phyloP scores from a whole-genome alignment of 1,140 invertebrate genomes.

The Frieseomelitta varia region DNA sequence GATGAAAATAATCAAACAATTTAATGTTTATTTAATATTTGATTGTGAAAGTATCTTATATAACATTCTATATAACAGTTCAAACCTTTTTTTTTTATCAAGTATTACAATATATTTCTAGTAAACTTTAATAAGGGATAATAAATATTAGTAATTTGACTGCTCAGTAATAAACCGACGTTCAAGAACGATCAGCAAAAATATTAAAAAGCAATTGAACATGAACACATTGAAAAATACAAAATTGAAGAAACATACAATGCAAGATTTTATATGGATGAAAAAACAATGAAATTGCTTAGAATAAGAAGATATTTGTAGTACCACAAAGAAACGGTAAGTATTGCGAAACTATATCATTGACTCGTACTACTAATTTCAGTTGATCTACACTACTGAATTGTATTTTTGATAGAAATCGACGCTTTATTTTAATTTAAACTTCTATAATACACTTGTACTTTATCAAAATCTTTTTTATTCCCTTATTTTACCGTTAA shows the following conservation, averaged over 20 bases:
- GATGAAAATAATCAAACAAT: no score
- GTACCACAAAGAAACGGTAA: not conserved
- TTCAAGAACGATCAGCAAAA: not conserved
- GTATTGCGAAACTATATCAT: not conserved
- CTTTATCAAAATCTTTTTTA: not conserved
- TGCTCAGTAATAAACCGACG: not conserved
- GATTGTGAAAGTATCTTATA: no score
- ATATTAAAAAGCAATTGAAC: no score
- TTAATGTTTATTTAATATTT: no score
- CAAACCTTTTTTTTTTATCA: no score
- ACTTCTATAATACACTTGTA: not conserved
- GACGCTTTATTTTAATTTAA: not conserved
- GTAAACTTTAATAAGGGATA: not conserved
- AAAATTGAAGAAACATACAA: not conserved
- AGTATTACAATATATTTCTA: not conserved
- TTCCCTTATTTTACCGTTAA: not conserved
- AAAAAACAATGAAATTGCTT: not conserved
- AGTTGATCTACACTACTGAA: conserved; percentile 3
- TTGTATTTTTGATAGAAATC: not conserved
- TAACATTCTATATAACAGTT: no score
- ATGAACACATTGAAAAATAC: not conserved
- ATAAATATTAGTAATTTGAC: not conserved
- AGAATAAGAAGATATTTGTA: not conserved
- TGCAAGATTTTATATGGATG: not conserved
- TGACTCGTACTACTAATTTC: not conserved